phyloP scores from a whole-genome alignment of 2,113 vertebrate species.

The Corynorhinus townsendii region DNA sequence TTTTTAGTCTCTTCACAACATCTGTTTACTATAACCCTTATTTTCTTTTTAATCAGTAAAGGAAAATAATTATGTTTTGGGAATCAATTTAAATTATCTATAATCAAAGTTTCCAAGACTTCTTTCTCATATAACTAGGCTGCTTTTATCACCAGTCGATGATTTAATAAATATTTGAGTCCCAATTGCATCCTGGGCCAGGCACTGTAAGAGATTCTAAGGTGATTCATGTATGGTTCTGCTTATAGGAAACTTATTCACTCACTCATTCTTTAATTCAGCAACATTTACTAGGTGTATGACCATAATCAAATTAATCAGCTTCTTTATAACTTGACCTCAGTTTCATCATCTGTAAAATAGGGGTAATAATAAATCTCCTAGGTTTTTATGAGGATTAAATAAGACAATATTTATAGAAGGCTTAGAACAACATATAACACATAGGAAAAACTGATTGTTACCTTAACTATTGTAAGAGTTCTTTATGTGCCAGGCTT shows the following conservation, averaged over 20 bases:
- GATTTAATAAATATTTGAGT: slow-evolving; percentile 21
- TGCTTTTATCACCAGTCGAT: background rate
- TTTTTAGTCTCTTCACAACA: slow-evolving; percentile 30
- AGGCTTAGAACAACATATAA: background rate
- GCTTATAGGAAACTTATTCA: background rate
- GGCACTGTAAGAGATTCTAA: background rate
- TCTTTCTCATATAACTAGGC: background rate
- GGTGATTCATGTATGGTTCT: background rate
- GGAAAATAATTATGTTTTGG: slow-evolving; percentile 12
- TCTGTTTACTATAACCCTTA: background rate
- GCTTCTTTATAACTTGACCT: slow-evolving; percentile 13
- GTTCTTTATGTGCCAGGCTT: background rate
- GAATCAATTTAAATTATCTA: slow-evolving; percentile 7
- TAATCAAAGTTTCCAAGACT: background rate
- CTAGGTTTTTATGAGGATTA: background rate
- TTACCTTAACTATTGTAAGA: background rate
- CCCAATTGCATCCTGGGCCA: background rate
- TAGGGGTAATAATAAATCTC: background rate
- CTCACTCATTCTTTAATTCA: slow-evolving; percentile 14
- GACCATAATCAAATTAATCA: background rate
- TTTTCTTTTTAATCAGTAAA: background rate
- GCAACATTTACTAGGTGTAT: background rate
- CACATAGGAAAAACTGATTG: background rate
- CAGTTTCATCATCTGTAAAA: slow-evolving; percentile 27
- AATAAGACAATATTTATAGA: slow-evolving; percentile 8